Conservation (phyloP, 2,797 vertebrate species). For the Gallinago nigripennis region DNA sequence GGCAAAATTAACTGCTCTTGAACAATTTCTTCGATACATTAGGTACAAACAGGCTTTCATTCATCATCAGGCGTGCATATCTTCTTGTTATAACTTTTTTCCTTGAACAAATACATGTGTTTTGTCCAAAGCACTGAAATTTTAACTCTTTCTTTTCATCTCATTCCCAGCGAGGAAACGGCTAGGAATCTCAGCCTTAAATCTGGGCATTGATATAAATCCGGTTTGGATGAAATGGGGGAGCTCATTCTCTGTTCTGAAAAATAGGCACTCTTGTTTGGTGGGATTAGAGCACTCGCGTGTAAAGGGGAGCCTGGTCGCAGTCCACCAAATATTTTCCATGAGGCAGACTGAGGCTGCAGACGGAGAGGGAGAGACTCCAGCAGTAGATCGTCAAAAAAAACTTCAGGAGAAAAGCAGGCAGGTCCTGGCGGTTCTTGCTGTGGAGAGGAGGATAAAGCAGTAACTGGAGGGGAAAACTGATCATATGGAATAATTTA, state of each 20-base stretch:
- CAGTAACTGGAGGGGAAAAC: conserved; percentile 37
- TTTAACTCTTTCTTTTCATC: conserved; percentile 67
- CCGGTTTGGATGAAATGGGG: conserved; percentile 21
- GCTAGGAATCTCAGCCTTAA: neutral
- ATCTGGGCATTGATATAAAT: neutral
- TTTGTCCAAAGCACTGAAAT: conserved; percentile 65
- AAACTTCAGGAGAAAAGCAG: neutral
- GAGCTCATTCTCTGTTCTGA: conserved; percentile 41
- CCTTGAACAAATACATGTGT: conserved; percentile 66
- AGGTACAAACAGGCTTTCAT: conserved; percentile 54
- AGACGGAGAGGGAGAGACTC: neutral
- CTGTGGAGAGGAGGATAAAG: conserved; percentile 36
- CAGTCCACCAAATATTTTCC: neutral
- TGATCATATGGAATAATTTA: conserved; percentile 65
- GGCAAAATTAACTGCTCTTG: conserved; percentile 68
- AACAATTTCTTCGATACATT: conserved; percentile 68
- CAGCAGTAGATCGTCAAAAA: neutral
- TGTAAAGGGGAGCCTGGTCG: neutral
- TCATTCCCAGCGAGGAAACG: conserved; percentile 12
- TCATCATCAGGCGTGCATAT: conserved; percentile 69
- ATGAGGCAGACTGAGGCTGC: neutral
- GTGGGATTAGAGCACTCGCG: neutral
- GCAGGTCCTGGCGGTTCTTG: neutral
- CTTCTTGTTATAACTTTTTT: conserved; percentile 65
- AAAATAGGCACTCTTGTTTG: neutral